A percentile compares a stretch with the other conserved stretches of the same genome.
These are phyloP conservation scores for Ailurus styani DNA, from an alignment of 2,113 vertebrate species.

Conservation along the genomic window DNA sequence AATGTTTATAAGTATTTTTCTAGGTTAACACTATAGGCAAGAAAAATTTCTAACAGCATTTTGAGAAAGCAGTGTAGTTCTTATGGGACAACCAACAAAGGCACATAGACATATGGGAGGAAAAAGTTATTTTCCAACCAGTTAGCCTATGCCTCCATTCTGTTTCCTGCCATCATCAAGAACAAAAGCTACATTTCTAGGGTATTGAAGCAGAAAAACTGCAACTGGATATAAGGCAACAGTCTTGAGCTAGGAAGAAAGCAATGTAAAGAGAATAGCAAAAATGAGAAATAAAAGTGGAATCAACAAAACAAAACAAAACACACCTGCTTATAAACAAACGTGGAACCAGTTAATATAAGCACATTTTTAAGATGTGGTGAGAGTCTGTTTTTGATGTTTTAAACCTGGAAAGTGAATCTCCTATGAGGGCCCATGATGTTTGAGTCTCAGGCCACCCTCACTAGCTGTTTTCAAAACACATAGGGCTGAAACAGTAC, in stretches of 20 bases:
- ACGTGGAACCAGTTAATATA: neutral
- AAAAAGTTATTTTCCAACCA: neutral
- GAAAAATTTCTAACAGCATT: neutral
- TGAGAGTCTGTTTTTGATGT: neutral
- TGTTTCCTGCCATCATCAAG: neutral
- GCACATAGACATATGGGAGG: neutral
- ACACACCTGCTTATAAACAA: neutral
- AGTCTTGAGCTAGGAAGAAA: neutral
- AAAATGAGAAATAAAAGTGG: neutral
- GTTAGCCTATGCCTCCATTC: neutral
- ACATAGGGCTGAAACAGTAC: neutral
- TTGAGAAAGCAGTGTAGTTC: neutral
- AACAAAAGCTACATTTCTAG: slow-evolving; percentile 15
- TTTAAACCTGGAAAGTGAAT: neutral
- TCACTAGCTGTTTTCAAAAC: neutral
- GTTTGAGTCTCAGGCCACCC: neutral
- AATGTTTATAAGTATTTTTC: slow-evolving; percentile 37
- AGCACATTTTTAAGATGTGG: neutral
- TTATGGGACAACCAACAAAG: slow-evolving; percentile 8
- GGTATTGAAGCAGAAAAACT: neutral
- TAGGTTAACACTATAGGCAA: neutral
- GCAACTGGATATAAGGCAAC: neutral
- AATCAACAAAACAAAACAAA: neutral
- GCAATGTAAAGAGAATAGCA: neutral
- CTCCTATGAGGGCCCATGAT: neutral